These are phyloP conservation scores for Apocheima hispidaria DNA, from an alignment of 2,888 invertebrate genomes.

Conservation along the genomic window DNA sequence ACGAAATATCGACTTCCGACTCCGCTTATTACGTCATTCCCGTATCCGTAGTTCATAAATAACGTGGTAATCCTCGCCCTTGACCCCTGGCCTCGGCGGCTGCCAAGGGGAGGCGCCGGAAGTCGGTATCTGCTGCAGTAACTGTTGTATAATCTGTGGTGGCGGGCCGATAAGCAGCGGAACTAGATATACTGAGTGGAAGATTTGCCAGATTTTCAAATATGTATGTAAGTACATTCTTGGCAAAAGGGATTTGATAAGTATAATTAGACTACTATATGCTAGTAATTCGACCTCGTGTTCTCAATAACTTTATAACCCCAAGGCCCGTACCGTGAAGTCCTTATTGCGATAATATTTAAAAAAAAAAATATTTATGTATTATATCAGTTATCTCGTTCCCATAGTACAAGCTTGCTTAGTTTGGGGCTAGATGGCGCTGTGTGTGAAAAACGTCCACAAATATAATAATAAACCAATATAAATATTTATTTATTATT, in stretches of 20 bases:
- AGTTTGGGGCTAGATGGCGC: too few species aligned
- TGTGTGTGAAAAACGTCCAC: too few species aligned
- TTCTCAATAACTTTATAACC: too few species aligned
- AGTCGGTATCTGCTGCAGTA: constrained; percentile 3
- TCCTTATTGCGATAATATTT: too few species aligned
- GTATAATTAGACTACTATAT: too few species aligned
- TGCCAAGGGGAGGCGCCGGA: constrained; percentile 31
- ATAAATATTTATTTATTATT: too few species aligned
- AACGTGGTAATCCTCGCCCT: constrained; percentile 39
- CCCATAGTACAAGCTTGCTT: too few species aligned
- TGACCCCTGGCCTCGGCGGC: constrained; percentile 39
- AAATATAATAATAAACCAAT: too few species aligned
- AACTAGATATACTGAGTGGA: background rate
- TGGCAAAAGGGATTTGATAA: background rate
- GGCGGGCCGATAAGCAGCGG: background rate
- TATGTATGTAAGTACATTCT: background rate
- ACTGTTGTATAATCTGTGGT: background rate
- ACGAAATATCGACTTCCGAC: background rate
- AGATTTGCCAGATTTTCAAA: constrained; percentile 5
- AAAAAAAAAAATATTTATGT: too few species aligned
- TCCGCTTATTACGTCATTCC: background rate
- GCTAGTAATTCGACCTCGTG: too few species aligned
- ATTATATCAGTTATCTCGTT: too few species aligned
- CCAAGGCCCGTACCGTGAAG: too few species aligned
- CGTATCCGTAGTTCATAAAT: constrained; percentile 29